Conservation (phyloP, 2,888 invertebrate genomes). For the Meganola albula region DNA sequence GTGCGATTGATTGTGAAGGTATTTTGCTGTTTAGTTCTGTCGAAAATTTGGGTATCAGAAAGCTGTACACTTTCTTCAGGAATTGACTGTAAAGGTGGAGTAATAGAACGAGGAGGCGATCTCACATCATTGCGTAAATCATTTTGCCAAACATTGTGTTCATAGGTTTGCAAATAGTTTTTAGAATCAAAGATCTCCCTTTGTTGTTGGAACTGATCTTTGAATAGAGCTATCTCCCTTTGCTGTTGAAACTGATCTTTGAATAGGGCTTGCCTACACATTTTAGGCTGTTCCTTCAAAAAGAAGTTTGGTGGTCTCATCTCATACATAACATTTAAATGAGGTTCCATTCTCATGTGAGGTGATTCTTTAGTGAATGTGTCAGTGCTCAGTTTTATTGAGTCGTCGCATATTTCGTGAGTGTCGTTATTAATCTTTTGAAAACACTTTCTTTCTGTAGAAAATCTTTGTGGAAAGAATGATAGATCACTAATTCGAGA, state of each 20-base stretch:
- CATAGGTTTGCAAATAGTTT: slow-evolving; percentile 27
- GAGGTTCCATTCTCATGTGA: slow-evolving; percentile 43
- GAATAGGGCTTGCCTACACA: slow-evolving; percentile 62
- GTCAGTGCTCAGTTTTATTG: slow-evolving; percentile 60
- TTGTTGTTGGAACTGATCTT: slow-evolving; percentile 33
- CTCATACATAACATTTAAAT: slow-evolving; percentile 39
- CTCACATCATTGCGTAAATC: slow-evolving; percentile 39
- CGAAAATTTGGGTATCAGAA: slow-evolving; percentile 49
- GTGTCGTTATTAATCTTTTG: slow-evolving; percentile 53
- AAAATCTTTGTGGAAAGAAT: slow-evolving; percentile 62
- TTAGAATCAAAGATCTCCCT: slow-evolving; percentile 37
- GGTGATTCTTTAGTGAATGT: slow-evolving; percentile 76
- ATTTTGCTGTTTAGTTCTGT: slow-evolving; percentile 46
- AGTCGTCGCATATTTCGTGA: slow-evolving; percentile 51
- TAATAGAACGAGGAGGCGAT: slow-evolving; percentile 59
- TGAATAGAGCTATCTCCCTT: slow-evolving; percentile 48
- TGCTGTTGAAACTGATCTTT: slow-evolving; percentile 48
- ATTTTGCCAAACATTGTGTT: slow-evolving; percentile 37
- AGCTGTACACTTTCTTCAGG: slow-evolving; percentile 67
- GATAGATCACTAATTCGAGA: slow-evolving; percentile 69
- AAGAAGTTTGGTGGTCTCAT: slow-evolving; percentile 40
- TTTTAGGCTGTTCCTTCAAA: slow-evolving; percentile 46
- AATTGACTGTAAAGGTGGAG: slow-evolving; percentile 65
- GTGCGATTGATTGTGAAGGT: slow-evolving; percentile 68
- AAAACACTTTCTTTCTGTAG: slow-evolving; percentile 62